Conservation (phyloP, 2,797 vertebrate genomes). For the Cheirogaleus major region DNA sequence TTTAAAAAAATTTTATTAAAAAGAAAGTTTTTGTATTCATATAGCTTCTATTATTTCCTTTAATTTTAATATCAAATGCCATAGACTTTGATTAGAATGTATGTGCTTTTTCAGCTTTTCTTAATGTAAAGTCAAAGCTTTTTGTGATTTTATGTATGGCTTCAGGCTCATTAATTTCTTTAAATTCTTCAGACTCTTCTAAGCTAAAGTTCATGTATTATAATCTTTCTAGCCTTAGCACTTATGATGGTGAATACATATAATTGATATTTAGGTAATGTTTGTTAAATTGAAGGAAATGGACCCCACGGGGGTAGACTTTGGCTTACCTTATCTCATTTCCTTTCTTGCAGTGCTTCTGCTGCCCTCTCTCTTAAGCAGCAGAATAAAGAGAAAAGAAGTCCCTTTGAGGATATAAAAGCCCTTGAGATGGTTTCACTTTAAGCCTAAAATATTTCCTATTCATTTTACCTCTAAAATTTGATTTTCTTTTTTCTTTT, state of each 20-base stretch:
- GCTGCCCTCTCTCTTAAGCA: neutral
- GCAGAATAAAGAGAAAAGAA: neutral
- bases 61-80: neutral
- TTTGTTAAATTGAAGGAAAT: neutral
- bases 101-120: neutral
- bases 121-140: neutral
- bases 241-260: neutral
- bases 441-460: constrained; percentile 47
- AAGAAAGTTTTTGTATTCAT: neutral
- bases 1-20: neutral
- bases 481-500: constrained; percentile 32
- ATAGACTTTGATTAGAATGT: neutral
- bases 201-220: neutral
- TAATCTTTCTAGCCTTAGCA: neutral
- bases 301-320: neutral
- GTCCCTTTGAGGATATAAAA: neutral
- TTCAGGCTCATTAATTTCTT: neutral
- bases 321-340: neutral
- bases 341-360: neutral
- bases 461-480: constrained; percentile 38
- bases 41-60: neutral
- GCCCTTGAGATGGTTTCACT: constrained; percentile 16
- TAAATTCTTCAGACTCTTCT: neutral
- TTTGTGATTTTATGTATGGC: neutral
- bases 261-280: neutral